phyloP scores from a whole-genome alignment of 2,113 vertebrate species.

The Lepidothrix coronata region DNA sequence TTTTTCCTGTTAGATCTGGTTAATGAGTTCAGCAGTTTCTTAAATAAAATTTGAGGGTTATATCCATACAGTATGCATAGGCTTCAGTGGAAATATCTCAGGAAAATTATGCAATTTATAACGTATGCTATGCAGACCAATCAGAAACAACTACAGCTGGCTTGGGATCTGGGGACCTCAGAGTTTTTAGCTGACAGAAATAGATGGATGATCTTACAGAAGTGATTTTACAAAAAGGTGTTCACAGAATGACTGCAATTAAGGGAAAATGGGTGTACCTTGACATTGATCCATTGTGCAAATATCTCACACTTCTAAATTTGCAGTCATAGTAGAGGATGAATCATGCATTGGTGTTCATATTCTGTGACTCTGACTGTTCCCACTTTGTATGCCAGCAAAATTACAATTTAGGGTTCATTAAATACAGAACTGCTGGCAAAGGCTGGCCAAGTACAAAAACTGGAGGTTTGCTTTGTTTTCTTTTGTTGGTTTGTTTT shows the following conservation, averaged over 20 bases:
- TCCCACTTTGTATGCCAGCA: background rate
- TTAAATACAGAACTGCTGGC: background rate
- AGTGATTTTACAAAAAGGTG: background rate
- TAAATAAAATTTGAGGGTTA: background rate
- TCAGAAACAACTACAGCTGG: background rate
- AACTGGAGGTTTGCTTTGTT: accelerated
- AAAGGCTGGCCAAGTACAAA: background rate
- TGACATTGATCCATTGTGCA: background rate
- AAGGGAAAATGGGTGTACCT: background rate
- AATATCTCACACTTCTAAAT: background rate
- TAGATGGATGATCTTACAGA: constrained; percentile 5
- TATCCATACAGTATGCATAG: background rate
- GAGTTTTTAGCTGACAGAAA: background rate
- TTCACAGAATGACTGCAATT: background rate
- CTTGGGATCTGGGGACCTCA: background rate
- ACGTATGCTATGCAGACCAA: background rate
- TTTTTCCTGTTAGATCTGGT: background rate
- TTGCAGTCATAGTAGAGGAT: background rate
- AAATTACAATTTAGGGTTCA: background rate
- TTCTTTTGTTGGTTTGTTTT: background rate
- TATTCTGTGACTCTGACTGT: background rate
- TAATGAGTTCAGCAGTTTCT: background rate
- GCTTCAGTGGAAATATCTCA: background rate
- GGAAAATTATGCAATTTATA: background rate
- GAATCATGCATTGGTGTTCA: background rate